These are phyloP conservation scores for Zapus hudsonius DNA, from an alignment of 2,113 vertebrate genomes.

Conservation along the genomic window DNA sequence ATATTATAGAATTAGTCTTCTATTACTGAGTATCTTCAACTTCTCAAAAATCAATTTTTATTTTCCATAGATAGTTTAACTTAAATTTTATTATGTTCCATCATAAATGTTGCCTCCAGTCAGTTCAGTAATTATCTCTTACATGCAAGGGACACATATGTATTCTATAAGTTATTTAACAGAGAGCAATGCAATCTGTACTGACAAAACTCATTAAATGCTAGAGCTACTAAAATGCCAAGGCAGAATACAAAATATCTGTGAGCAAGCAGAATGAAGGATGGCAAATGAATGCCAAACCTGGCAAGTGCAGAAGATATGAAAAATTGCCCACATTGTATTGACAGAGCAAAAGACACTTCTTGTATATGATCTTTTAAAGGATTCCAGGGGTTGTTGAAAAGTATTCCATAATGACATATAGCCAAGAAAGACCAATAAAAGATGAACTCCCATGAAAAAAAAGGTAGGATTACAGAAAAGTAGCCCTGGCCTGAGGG, in stretches of 20 bases:
- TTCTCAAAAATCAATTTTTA: constrained; percentile 4
- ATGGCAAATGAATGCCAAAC: not conserved
- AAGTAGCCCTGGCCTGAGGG: not conserved
- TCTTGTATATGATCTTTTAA: not conserved
- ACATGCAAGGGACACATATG: not conserved
- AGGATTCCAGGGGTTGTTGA: not conserved
- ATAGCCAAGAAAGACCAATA: not conserved
- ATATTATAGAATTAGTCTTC: not conserved
- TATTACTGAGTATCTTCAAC: not conserved
- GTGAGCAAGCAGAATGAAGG: not conserved
- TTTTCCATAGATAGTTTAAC: not conserved
- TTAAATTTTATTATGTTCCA: not conserved
- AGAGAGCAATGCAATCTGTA: not conserved
- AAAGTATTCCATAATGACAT: not conserved
- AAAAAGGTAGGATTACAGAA: not conserved
- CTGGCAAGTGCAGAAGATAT: not conserved
- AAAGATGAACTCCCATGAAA: not conserved
- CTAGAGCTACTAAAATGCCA: not conserved
- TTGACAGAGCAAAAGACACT: not conserved
- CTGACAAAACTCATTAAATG: constrained; percentile 28
- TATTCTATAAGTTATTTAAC: constrained; percentile 3
- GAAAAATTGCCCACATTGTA: not conserved
- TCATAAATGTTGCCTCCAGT: constrained; percentile 8
- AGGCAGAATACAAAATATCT: not conserved
- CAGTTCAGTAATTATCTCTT: not conserved